Conservation (phyloP, 1,140 invertebrate species). For the Drosophila lini region DNA sequence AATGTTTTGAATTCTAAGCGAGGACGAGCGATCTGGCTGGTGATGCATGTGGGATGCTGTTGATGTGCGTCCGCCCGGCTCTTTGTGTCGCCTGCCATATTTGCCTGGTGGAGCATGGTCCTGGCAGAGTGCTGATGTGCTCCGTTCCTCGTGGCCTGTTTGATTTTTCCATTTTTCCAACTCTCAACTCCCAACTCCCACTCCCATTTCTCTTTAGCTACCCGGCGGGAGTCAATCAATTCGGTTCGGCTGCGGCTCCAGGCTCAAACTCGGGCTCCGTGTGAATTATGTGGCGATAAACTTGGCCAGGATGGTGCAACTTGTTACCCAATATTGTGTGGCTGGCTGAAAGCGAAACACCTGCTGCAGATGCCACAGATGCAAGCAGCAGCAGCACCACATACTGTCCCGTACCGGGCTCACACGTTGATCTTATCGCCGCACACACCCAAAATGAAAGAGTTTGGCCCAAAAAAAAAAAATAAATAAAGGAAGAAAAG, state of each 20-base stretch:
- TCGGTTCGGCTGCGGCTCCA: slow-evolving; percentile 38
- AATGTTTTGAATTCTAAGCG: slow-evolving; percentile 81
- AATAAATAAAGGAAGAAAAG: slow-evolving; percentile 2
- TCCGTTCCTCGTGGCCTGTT: slow-evolving; percentile 22
- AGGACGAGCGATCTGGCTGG: slow-evolving; percentile 34
- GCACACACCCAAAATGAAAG: slow-evolving; percentile 74
- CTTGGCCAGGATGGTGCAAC: slow-evolving; percentile 72
- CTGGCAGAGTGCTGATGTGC: slow-evolving; percentile 43
- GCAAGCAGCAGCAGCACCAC: slow-evolving; percentile 11
- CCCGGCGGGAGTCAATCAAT: slow-evolving; percentile 67
- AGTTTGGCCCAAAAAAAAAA: slow-evolving; percentile 45
- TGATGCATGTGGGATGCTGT: slow-evolving; percentile 46
- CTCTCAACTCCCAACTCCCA: slow-evolving; percentile 26
- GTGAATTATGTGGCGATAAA: slow-evolving; percentile 80
- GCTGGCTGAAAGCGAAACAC: slow-evolving; percentile 75
- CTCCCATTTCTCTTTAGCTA: not conserved
- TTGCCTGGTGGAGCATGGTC: slow-evolving; percentile 43
- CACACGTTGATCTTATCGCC: slow-evolving; percentile 75
- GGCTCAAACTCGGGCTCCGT: slow-evolving; percentile 23
- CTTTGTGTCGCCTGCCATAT: slow-evolving; percentile 64
- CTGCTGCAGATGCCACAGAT: slow-evolving; percentile 74
- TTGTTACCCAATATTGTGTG: slow-evolving; percentile 77
- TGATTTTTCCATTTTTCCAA: slow-evolving; percentile 61
- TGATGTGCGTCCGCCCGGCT: slow-evolving; percentile 5
- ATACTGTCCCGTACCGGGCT: slow-evolving; percentile 30